A percentile compares a stretch with the other conserved stretches of the same genome.
phyloP scores from a whole-genome alignment of 2,797 vertebrate genomes.

The Gambusia yucatana region DNA sequence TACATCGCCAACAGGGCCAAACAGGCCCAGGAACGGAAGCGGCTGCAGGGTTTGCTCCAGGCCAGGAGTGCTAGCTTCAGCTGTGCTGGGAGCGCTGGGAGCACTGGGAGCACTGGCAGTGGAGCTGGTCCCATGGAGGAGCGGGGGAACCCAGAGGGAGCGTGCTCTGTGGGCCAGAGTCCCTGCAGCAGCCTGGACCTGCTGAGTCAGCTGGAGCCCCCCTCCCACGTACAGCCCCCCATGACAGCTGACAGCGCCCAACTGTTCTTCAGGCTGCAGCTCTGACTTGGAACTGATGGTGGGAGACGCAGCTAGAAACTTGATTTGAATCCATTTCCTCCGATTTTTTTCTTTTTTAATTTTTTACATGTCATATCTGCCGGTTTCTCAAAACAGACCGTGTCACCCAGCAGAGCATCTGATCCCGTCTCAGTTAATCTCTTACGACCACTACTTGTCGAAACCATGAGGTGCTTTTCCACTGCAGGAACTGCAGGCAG shows the following conservation, averaged over 20 bases:
- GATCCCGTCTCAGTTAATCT: not conserved
- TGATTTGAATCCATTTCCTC: slow-evolving; percentile 38
- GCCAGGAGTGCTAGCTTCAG: slow-evolving; percentile 51
- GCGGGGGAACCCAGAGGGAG: slow-evolving; percentile 91
- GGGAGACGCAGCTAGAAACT: slow-evolving; percentile 46
- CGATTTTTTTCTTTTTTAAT: too few relatives aligned
- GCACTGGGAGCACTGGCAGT: slow-evolving; percentile 31
- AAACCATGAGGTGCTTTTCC: slow-evolving; percentile 19
- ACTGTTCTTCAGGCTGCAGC: slow-evolving; percentile 85
- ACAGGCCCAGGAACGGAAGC: slow-evolving; percentile 90
- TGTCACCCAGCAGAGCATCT: slow-evolving; percentile 16
- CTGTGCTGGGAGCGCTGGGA: slow-evolving; percentile 26
- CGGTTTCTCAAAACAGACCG: slow-evolving; percentile 34
- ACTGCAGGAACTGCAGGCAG: not conserved
- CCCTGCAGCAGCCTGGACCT: slow-evolving; percentile 79
- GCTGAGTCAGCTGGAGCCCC: slow-evolving; percentile 70
- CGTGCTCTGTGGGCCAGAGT: slow-evolving; percentile 85
- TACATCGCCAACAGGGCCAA: slow-evolving; percentile 93
- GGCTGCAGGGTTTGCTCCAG: slow-evolving; percentile 80
- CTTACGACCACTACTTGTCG: slow-evolving; percentile 12
- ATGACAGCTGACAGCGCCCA: slow-evolving; percentile 74
- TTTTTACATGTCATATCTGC: slow-evolving; percentile 34
- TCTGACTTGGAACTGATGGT: slow-evolving; percentile 68
- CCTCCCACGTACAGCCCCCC: slow-evolving; percentile 47
- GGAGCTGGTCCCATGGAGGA: slow-evolving; percentile 85